Evolutionary conservation across 2,797 vertebrate genomes (phyloP).

Genomic region (Pelodytes ibericus): DNA sequence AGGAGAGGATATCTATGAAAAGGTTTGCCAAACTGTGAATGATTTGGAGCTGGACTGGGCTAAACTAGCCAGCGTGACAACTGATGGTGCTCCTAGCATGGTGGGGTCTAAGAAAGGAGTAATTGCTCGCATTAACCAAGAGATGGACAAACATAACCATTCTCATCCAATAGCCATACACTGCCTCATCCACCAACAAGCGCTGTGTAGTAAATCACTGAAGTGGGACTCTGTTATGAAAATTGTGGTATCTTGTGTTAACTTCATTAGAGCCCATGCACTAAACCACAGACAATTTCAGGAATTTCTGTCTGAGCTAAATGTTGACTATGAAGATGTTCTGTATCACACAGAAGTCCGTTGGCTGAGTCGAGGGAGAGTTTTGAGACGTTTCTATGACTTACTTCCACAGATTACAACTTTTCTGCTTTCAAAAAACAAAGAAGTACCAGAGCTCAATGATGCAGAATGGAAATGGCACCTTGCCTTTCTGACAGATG

Average conservation of each 20-base stretch:
- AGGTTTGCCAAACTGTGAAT: background rate
- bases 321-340: background rate
- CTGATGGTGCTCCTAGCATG: background rate
- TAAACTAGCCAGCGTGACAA: background rate
- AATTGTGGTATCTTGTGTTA: background rate
- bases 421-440: background rate
- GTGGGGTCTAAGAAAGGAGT: background rate
- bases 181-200: background rate
- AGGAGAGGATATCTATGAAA: background rate
- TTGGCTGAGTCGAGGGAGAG: background rate
- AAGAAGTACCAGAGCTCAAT: background rate
- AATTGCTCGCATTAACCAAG: constrained; percentile 4
- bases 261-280: background rate
- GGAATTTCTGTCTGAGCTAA: background rate
- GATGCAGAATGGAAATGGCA: background rate
- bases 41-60: background rate
- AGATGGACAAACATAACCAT: background rate
- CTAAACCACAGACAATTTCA: background rate
- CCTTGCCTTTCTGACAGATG: too few relatives aligned
- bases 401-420: background rate
- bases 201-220: background rate
- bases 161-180: background rate
- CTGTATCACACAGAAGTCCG: background rate
- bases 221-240: background rate
- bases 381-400: constrained; percentile 20